Evolutionary conservation across 23 tunicate species (phyloP), one percentile per base, ranked within the genome.

Genomic region (Ascidia mentula): DNA sequence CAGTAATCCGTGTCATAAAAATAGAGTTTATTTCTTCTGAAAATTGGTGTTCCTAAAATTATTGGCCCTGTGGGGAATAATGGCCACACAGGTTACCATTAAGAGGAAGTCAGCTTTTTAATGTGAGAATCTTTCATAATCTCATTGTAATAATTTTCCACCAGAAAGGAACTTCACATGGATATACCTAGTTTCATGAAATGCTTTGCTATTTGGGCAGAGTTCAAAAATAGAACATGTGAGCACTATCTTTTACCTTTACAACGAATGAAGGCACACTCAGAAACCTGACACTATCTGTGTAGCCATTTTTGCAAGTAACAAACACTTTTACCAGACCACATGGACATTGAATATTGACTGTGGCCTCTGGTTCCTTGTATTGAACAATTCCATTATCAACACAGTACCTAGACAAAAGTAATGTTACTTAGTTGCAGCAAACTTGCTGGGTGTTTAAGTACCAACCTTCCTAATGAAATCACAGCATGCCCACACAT

Each of bases 321-420:
- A 89, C 95, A 65, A 37, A 89, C 2, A 85, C 75, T 20, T 74
- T 45, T 20, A 89, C 88, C 40, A 89, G 60, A 18, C 95, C 95
- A 73, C 95, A 89, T 60, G 95, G 95, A 79, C 95, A 89, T 75
- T 89, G 95, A 18, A 89, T 84, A 31, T 89, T 89, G 24, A 89
- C 82, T 26, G 70, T 20, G 24, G 95, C 60, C 74, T 83, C 95
- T 4, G 95, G 95, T 38, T 89, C 95, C 60, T 89, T 59, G 40
- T 88, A 59, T 74, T 79, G 12, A 6, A 79, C 95, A 28, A 83
- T 59, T 8, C 61, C 60, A 15, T 83, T 38, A 65, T 89, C 95
- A 46, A 89, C 85, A 61, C 85, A 84, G 38, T 89, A 89, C 37
- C 95, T 89, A 53, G 7, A 6, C 1, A 5, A 9, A 53, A 53